Base-by-base conservation (phyloP, 2,113 vertebrate genomes). In the Zosterops japonicus region DNA sequence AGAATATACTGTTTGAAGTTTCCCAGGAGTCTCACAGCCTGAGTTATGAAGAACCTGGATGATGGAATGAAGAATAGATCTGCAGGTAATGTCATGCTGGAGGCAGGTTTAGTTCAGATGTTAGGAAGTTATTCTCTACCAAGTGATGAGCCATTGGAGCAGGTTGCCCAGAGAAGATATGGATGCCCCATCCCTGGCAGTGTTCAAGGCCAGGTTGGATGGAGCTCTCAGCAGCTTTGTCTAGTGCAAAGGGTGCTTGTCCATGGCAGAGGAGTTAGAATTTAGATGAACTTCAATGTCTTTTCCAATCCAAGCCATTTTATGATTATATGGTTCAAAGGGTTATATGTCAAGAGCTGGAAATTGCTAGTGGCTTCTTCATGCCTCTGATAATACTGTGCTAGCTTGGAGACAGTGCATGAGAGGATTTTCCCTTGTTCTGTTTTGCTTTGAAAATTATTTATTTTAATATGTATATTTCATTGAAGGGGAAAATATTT, bases 251-350 rank as follows among this genome's bases (percentile, higher is more conserved):
- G 5, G 23, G 22, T 60, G 27, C 39, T 39, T 39, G 36, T 4
- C 46, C 47, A 61, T 28, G 47, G 33, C 55, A 60, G 39, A 5
- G 10, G 22, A 6, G 2, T 27, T 39, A 20, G 27, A 78, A 69
- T 4, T 0, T 0, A 6, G 1, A 39, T 53, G 9, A 39, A 20
- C 8, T 39, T 53, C 17, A n/a, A 69, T 21, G 27, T 60, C 14
- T 33, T 18, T n/a, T 69, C 6, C 19, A 87, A 39, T 12, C 8
- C 56, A 39, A 61, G 24, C 5, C 23, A 46, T 70, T 46, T 36
- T 36, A 23, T 27, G 21, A 36, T 60, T 53, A 23, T 39, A 10
- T 46, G 23, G 17, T 46, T 61, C 17, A 44, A 83, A 53, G 25
- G 2, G 24, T 35, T 52, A 12, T 52, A 13, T 27, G 6, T 24